Conservation (phyloP, 2,113 vertebrate genomes). For the Laterallus jamaicensis region DNA sequence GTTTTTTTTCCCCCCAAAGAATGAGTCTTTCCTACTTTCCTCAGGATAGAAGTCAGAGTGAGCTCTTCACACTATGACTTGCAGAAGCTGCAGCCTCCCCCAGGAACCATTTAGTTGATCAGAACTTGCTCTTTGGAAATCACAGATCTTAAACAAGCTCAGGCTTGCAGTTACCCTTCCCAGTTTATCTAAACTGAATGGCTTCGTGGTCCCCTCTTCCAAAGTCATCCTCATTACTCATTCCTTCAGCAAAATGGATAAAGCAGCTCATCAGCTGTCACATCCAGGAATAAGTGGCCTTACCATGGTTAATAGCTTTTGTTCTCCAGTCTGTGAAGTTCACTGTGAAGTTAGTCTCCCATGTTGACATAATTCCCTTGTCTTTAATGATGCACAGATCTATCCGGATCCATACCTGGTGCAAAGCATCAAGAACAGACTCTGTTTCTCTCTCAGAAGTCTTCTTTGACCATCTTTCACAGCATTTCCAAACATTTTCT, state of each 20-base stretch:
- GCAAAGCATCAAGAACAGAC: background rate
- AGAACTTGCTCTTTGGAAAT: background rate
- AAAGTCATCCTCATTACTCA: background rate
- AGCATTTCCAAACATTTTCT: background rate
- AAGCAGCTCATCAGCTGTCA: slow-evolving; percentile 16
- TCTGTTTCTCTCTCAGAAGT: background rate
- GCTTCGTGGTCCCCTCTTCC: background rate
- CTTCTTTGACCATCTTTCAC: background rate
- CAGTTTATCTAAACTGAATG: background rate
- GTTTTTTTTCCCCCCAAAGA: background rate
- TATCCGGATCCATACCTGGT: background rate
- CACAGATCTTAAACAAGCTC: background rate
- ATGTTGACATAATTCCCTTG: background rate
- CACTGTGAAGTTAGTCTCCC: background rate
- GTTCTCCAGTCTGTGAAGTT: background rate
- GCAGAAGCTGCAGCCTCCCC: background rate
- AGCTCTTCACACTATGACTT: background rate
- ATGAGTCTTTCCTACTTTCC: background rate
- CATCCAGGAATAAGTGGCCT: slow-evolving; percentile 10
- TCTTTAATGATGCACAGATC: slow-evolving; percentile 1
- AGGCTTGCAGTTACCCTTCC: background rate
- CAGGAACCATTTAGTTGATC: background rate
- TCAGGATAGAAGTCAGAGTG: background rate
- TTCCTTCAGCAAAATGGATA: background rate
- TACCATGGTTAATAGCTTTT: background rate